These are phyloP conservation scores for Thermophis baileyi DNA, from an alignment of 2,113 vertebrate genomes.

Conservation along the genomic window DNA sequence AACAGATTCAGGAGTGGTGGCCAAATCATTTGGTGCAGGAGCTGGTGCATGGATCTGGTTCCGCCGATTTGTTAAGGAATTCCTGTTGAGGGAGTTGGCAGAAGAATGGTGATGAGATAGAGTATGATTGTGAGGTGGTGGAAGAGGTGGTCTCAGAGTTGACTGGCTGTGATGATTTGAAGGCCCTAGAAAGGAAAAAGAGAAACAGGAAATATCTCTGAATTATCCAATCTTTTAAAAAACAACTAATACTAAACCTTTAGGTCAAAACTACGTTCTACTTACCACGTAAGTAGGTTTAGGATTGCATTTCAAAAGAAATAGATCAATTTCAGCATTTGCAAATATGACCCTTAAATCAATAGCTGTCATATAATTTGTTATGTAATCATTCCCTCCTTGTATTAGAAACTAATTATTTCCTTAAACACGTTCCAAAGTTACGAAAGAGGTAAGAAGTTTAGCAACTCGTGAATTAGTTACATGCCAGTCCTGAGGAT, in stretches of 20 bases:
- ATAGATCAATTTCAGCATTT: not conserved
- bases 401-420: not conserved
- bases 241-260: not conserved
- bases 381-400: not conserved
- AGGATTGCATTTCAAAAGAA: not conserved
- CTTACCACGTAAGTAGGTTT: not conserved
- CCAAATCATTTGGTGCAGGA: conserved; percentile 85
- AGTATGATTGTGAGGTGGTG: conserved; percentile 94
- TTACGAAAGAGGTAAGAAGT: not conserved
- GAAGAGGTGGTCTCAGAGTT: conserved; percentile 91
- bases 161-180: conserved; percentile 96
- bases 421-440: not conserved
- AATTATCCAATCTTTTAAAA: not conserved
- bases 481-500: not conserved
- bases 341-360: not conserved
- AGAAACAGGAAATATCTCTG: conserved; percentile 6
- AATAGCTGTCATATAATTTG: not conserved
- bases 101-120: conserved; percentile 93
- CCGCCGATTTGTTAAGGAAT: conserved; percentile 89
- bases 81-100: conserved; percentile 97
- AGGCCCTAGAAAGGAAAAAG: conserved; percentile 76
- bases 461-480: not conserved
- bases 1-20: conserved; percentile 94
- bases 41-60: conserved; percentile 90
- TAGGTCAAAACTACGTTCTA: not conserved